Conservation (phyloP, 2,888 invertebrate genomes). For the Oscheius sp. region DNA sequence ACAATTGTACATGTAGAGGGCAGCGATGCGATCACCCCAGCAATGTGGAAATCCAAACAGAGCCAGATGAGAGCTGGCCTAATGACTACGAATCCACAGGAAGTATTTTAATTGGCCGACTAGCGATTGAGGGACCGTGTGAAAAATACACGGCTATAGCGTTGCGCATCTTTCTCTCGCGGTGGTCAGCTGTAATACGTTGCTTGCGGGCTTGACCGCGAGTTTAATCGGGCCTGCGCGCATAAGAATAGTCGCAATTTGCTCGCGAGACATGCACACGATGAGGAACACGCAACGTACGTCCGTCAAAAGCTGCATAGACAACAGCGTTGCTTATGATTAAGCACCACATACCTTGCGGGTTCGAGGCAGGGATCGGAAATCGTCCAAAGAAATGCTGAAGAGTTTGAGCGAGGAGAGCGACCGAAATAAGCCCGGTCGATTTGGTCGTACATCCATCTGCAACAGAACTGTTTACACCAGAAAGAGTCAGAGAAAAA, state of each 20-base stretch:
- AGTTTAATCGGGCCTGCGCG: constrained; percentile 36
- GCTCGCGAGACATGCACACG: constrained; percentile 34
- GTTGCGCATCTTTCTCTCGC: constrained; percentile 26
- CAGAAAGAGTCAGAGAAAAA: neutral
- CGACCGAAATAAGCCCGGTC: neutral
- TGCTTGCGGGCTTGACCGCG: constrained; percentile 22
- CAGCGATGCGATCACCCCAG: neutral
- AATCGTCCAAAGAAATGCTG: neutral
- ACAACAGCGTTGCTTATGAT: constrained; percentile 17
- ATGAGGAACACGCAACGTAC: constrained; percentile 29
- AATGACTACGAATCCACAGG: constrained; percentile 9
- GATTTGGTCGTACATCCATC: neutral
- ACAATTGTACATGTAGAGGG: no score
- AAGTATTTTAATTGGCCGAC: constrained; percentile 17
- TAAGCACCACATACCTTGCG: constrained; percentile 11
- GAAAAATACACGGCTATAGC: constrained; percentile 32
- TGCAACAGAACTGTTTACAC: neutral
- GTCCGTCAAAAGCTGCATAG: constrained; percentile 22
- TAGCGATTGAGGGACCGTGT: neutral
- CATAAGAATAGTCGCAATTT: constrained; percentile 42
- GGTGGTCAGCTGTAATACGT: constrained; percentile 31
- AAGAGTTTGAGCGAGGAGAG: neutral
- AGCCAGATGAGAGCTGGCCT: constrained; percentile 3
- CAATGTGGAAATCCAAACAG: constrained; percentile 10
- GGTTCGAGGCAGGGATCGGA: neutral